phyloP scores from a whole-genome alignment of 2,113 vertebrate genomes.

The Austrofundulus limnaeus region DNA sequence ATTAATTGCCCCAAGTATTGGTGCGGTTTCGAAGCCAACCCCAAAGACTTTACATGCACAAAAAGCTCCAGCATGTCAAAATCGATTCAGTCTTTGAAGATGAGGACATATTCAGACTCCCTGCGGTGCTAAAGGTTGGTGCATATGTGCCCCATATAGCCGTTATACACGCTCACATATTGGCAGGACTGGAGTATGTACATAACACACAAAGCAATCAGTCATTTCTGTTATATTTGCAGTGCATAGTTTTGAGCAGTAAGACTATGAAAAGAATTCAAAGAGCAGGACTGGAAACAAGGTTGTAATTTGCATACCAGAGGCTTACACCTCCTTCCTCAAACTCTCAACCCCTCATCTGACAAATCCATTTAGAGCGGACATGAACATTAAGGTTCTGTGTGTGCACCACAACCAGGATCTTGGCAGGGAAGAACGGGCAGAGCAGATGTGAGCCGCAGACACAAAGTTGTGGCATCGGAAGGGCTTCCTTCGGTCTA shows the following conservation, averaged over 20 bases:
- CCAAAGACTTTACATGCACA: constrained; percentile 21
- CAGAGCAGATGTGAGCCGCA: constrained; percentile 47
- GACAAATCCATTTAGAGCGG: constrained; percentile 65
- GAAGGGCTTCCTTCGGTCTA: constrained; percentile 14
- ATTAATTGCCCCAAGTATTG: constrained; percentile 37
- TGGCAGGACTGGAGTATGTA: constrained; percentile 10
- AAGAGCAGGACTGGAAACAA: constrained; percentile 13
- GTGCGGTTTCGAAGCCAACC: constrained; percentile 28
- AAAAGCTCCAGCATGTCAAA: constrained; percentile 53
- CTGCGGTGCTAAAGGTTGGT: constrained; percentile 16
- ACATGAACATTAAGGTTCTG: constrained; percentile 49
- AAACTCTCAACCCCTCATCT: constrained; percentile 44
- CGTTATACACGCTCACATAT: constrained; percentile 2
- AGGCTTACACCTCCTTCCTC: constrained; percentile 45
- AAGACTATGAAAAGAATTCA: constrained; percentile 26
- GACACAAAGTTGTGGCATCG: constrained; percentile 49
- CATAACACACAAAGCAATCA: constrained; percentile 37
- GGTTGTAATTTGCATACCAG: constrained; percentile 50
- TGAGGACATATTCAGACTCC: constrained; percentile 30
- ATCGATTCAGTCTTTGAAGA: constrained; percentile 35
- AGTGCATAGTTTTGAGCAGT: constrained; percentile 23
- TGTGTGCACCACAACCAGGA: constrained; percentile 22
- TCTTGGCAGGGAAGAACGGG: constrained; percentile 41
- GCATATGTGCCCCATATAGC: constrained; percentile 38
- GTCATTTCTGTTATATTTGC: constrained; percentile 24